These are phyloP conservation scores for Ariopsis seemanni DNA, from an alignment of 2,113 vertebrate genomes.

Conservation along the genomic window DNA sequence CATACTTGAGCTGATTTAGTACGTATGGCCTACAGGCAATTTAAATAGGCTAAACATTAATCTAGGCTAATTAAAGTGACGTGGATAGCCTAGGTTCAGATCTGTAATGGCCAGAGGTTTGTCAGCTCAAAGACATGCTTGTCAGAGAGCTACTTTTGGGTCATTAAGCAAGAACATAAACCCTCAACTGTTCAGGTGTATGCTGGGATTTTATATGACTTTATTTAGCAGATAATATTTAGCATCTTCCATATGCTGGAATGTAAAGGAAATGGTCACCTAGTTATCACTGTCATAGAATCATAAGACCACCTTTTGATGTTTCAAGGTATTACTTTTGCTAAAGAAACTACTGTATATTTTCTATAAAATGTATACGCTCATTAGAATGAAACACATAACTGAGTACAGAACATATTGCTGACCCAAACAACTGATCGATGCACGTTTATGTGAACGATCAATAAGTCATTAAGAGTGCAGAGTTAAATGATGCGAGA, in stretches of 20 bases:
- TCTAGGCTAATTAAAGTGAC: slow-evolving; percentile 1
- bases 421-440: not conserved
- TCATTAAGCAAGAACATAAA: not conserved
- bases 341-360: not conserved
- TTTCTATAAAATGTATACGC: not conserved
- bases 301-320: not conserved
- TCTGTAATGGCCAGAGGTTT: slow-evolving; percentile 7
- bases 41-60: not conserved
- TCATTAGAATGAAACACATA: not conserved
- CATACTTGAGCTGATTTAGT: not conserved
- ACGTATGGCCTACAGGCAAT: not conserved
- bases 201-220: not conserved
- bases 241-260: not conserved
- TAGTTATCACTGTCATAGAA: not conserved
- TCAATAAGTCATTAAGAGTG: not conserved
- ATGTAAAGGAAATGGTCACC: not conserved
- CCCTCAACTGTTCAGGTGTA: not conserved
- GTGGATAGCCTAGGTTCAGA: not conserved
- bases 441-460: not conserved
- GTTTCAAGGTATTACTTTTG: not conserved
- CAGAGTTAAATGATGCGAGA: not conserved
- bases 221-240: not conserved
- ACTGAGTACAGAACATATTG: not conserved
- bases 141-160: not conserved
- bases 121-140: not conserved